A percentile compares a stretch with the other conserved stretches of the same genome.
Conservation (phyloP, 92 coral and sea anemone genomes). For the Diadumene lineata region DNA sequence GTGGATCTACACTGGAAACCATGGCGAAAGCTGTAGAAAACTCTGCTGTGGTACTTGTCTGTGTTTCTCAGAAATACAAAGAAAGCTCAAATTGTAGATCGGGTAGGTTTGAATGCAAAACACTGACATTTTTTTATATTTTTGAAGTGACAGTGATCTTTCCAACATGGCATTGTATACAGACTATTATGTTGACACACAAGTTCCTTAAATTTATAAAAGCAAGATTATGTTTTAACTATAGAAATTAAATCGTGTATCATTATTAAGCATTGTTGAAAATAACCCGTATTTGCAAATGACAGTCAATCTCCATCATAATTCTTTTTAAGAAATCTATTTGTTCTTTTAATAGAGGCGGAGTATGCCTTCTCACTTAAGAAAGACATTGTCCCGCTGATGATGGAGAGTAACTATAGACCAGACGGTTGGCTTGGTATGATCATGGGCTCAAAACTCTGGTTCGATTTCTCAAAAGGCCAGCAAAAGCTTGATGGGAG, state of each 20-base stretch:
- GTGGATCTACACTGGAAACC: constrained; percentile 61
- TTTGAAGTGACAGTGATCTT: no score
- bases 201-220: no score
- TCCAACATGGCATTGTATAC: no score
- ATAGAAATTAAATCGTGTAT: no score
- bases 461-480: constrained; percentile 72
- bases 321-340: no score
- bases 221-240: no score
- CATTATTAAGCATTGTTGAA: no score
- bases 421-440: constrained; percentile 92
- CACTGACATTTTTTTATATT: no score
- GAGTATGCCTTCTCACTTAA: constrained; percentile 78
- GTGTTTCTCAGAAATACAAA: constrained; percentile 70
- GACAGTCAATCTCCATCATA: no score
- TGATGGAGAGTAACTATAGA: constrained; percentile 71
- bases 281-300: no score
- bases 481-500: constrained; percentile 50
- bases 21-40: constrained; percentile 69
- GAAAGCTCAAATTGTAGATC: constrained; percentile 72
- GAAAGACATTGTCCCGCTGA: constrained; percentile 75
- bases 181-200: no score
- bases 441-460: constrained; percentile 80
- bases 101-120: no score
- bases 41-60: constrained; percentile 57
- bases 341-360: constrained; percentile 50